Conservation (phyloP, 2,797 vertebrate genomes). For the Heliangelus exortis region DNA sequence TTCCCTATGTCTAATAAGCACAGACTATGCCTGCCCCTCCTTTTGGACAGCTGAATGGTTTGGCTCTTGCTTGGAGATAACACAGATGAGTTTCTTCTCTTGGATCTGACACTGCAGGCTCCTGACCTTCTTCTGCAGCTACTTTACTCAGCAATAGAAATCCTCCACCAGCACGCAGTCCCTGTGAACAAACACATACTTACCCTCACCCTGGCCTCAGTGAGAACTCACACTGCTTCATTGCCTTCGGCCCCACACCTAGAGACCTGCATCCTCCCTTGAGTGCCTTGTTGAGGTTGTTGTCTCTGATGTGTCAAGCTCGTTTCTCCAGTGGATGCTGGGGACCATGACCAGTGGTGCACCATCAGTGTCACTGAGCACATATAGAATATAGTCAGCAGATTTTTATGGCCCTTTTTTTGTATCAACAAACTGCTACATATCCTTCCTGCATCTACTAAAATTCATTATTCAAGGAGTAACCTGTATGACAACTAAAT, state of each 20-base stretch:
- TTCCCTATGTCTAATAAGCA: not conserved
- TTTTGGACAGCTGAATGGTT: not conserved
- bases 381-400: not conserved
- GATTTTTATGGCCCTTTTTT: not conserved
- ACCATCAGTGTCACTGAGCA: rapidly evolving
- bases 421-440: not conserved
- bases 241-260: not conserved
- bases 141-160: not conserved
- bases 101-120: not conserved
- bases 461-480: not conserved
- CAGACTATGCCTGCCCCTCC: not conserved
- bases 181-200: rapidly evolving
- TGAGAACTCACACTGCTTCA: rapidly evolving
- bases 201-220: rapidly evolving
- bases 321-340: not conserved
- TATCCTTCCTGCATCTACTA: not conserved
- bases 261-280: not conserved
- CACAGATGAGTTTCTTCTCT: not conserved
- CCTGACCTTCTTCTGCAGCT: not conserved
- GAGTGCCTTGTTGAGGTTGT: too few relatives aligned
- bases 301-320: not conserved
- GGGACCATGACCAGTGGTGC: rapidly evolving
- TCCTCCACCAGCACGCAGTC: rapidly evolving
- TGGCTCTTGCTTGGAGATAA: not conserved
- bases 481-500: not conserved